Evolutionary conservation across 2,113 vertebrate genomes (phyloP), one percentile per base, ranked within the genome.

Genomic region (Zingel zingel): DNA sequence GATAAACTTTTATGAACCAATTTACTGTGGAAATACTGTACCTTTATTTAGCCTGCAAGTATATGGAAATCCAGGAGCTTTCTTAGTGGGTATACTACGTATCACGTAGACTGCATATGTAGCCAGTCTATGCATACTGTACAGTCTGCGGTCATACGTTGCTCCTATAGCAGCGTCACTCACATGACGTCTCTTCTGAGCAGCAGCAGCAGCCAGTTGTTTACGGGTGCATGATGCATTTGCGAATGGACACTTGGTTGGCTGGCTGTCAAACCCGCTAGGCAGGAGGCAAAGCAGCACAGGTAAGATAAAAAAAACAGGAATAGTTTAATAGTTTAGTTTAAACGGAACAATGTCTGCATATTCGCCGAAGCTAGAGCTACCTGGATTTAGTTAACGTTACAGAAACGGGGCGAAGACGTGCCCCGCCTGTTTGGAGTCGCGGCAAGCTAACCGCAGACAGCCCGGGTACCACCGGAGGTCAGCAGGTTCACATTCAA

Each of bases 161-260:
- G 66, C 25, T 43, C 21, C 48, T 47, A 33, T 12, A 19, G 51
- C 6, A 19, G 77, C 54, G 18, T 19, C 54, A 7, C 48, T 64
- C 92, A 89, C 87, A 48, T 91, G 92, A 93, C 76, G 47, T 30
- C 39, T 7, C 30, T 18, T 25, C 18, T 4, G 18, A 36, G 86
- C 84, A 45, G 58, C 62, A 12, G 86, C 84, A 33, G 72, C 51
- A 9, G 75, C 71, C 51, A n/a, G 64, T 77, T 88, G 81, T 86
- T 84, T 48, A 16, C 73, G 4, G 71, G 45, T 3, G 27, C 75
- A n/a, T 51, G 87, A 82, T 88, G 88, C 72, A 3, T 23, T 36
- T 19, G 63, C 23, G 12, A 36, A n/a, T 19, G 53, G 72, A 79
- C 76, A 0, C 51, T 4, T 70, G 23, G 56, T 18, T 64, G 83